A percentile compares a stretch with the other conserved stretches of the same genome.
Evolutionary conservation across 2,113 vertebrate genomes (phyloP).

Genomic region (Ranitomeya imitator): DNA sequence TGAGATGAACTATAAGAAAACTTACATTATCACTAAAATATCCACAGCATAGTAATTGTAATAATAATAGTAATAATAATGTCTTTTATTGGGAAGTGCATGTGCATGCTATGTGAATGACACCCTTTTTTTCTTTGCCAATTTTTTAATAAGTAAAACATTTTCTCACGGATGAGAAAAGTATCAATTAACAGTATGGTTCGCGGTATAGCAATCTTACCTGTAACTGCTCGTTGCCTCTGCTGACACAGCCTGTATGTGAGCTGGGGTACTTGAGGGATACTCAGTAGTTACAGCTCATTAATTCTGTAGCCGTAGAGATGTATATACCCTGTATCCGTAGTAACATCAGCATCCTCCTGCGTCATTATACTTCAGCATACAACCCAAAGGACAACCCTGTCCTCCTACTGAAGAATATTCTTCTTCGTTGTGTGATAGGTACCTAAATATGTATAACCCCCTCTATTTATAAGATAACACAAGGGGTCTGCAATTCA

Average conservation of each 20-base stretch:
- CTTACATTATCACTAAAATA: too few relatives aligned
- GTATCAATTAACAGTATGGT: background rate
- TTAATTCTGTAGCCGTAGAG: background rate
- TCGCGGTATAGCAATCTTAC: background rate
- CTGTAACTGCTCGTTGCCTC: background rate
- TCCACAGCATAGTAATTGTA: too few relatives aligned
- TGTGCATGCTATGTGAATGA: too few relatives aligned
- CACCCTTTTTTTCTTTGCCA: too few relatives aligned
- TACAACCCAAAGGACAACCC: slow-evolving; percentile 1
- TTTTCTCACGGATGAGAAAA: too few relatives aligned
- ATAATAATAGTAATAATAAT: too few relatives aligned
- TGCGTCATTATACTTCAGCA: slow-evolving; percentile 28
- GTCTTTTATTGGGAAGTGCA: too few relatives aligned
- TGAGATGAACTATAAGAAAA: too few relatives aligned
- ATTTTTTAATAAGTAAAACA: too few relatives aligned
- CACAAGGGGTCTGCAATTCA: too few relatives aligned
- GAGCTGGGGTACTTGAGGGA: background rate
- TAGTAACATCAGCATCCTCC: slow-evolving; percentile 46
- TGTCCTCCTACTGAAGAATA: slow-evolving; percentile 13
- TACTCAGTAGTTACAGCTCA: background rate
- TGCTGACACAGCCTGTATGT: background rate
- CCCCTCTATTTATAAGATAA: too few relatives aligned
- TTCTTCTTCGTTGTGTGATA: background rate
- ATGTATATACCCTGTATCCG: slow-evolving; percentile 36
- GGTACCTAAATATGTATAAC: too few relatives aligned